phyloP scores from a whole-genome alignment of 2,113 vertebrate genomes.

The Varanus komodoensis region DNA sequence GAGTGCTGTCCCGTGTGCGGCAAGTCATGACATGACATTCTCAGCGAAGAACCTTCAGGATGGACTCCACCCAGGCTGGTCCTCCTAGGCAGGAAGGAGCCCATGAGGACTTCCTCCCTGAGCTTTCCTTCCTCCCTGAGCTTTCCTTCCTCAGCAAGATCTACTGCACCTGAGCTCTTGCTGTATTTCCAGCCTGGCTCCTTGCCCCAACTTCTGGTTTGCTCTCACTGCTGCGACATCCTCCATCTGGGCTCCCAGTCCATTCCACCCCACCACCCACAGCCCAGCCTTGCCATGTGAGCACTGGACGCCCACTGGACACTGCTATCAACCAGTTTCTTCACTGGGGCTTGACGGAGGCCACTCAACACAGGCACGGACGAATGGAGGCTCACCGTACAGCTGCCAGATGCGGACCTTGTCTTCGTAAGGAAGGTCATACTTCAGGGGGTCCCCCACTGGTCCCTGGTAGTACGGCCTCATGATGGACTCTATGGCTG shows the following conservation, averaged over 20 bases:
- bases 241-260: neutral
- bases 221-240: neutral
- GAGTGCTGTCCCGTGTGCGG: no score
- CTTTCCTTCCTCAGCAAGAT: neutral
- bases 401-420: conserved; percentile 95
- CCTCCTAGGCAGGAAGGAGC: no score
- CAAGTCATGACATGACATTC: no score
- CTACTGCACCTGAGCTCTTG: neutral
- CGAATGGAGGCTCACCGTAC: conserved; percentile 83
- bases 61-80: no score
- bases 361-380: neutral
- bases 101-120: neutral
- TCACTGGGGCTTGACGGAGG: neutral
- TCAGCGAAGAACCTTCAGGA: no score
- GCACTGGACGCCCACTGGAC: neutral
- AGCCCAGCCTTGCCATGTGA: neutral
- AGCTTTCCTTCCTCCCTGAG: neutral
- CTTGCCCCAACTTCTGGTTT: neutral
- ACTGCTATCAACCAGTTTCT: neutral
- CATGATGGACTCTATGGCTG: conserved; percentile 92
- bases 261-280: neutral
- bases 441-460: conserved; percentile 93
- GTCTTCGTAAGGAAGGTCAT: conserved; percentile 92
- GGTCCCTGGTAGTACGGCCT: conserved; percentile 96
- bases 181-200: neutral